Evolutionary conservation across 2,888 invertebrate genomes (phyloP).

Genomic region (Volucella inflata): DNA sequence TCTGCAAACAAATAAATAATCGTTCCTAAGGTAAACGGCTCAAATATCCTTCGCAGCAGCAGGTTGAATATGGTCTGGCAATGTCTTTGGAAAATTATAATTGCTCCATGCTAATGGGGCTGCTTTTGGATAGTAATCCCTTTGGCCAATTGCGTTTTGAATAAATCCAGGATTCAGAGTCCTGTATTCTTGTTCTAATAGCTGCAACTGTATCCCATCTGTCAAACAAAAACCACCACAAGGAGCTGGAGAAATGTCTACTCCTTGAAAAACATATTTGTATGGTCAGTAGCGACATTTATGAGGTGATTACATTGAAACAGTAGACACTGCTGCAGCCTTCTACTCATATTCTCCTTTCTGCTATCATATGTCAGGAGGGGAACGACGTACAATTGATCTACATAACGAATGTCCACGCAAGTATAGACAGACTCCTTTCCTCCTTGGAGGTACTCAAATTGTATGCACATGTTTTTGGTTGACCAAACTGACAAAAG

Average conservation of each 20-base stretch:
- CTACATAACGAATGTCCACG: slow-evolving; percentile 26
- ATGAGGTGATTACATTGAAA: slow-evolving; percentile 69
- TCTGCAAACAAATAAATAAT: slow-evolving; percentile 71
- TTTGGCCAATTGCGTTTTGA: slow-evolving; percentile 65
- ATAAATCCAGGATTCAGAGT: slow-evolving; percentile 48
- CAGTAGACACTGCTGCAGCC: not conserved
- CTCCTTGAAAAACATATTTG: slow-evolving; percentile 66
- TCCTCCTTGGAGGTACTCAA: slow-evolving; percentile 2
- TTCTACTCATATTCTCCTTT: slow-evolving; percentile 36
- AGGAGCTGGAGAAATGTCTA: slow-evolving; percentile 27
- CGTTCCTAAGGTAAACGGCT: slow-evolving; percentile 64
- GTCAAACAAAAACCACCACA: slow-evolving; percentile 17
- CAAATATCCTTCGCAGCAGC: slow-evolving; percentile 38
- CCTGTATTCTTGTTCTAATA: slow-evolving; percentile 2
- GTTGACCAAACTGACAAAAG: slow-evolving; percentile 64
- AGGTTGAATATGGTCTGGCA: not conserved
- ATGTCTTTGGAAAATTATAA: slow-evolving; percentile 63
- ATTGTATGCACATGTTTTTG: slow-evolving; percentile 67
- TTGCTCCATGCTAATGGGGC: slow-evolving; percentile 66
- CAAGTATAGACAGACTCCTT: not conserved
- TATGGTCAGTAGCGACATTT: slow-evolving; percentile 70
- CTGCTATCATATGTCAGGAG: slow-evolving; percentile 25
- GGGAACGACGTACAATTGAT: not conserved
- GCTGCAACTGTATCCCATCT: slow-evolving; percentile 37
- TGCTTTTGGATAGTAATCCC: slow-evolving; percentile 60